Evolutionary conservation across 1,140 invertebrate genomes (phyloP).

Genomic region (silkworm (Bombyx mori)): DNA sequence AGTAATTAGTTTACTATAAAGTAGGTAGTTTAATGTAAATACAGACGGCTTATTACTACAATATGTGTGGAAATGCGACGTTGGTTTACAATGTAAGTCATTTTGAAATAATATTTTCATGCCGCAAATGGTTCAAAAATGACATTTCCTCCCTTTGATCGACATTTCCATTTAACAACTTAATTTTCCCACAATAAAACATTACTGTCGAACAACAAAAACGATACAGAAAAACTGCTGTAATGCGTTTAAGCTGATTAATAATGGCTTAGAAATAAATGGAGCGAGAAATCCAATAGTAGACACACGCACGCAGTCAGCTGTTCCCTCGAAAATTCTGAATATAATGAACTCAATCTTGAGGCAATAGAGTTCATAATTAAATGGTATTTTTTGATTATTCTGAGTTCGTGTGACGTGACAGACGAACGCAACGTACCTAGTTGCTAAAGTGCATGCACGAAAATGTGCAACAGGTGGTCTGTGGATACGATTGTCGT

Average conservation of each 20-base stretch:
- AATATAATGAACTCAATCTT: neutral
- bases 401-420: constrained; percentile 5
- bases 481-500: constrained; percentile 17
- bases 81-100: neutral
- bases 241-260: constrained; percentile 25
- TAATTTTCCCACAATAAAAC: neutral
- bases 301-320: constrained; percentile 19
- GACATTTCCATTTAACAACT: too few relatives aligned
- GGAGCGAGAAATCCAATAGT: constrained; percentile 26
- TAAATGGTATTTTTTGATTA: neutral
- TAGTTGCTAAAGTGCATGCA: constrained; percentile 32
- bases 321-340: constrained; percentile 2
- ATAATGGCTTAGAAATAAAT: constrained; percentile 22
- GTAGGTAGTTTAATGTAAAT: neutral
- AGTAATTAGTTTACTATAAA: too few relatives aligned
- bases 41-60: neutral
- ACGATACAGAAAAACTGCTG: constrained; percentile 19
- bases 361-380: neutral
- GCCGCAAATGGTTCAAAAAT: neutral
- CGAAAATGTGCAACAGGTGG: constrained; percentile 28
- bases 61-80: neutral
- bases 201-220: constrained; percentile 1
- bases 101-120: neutral
- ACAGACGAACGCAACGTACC: constrained; percentile 16
- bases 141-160: too few relatives aligned